Conservation (phyloP, 64 coral and sea anemone genomes). For the Actinia tenebrosa region DNA sequence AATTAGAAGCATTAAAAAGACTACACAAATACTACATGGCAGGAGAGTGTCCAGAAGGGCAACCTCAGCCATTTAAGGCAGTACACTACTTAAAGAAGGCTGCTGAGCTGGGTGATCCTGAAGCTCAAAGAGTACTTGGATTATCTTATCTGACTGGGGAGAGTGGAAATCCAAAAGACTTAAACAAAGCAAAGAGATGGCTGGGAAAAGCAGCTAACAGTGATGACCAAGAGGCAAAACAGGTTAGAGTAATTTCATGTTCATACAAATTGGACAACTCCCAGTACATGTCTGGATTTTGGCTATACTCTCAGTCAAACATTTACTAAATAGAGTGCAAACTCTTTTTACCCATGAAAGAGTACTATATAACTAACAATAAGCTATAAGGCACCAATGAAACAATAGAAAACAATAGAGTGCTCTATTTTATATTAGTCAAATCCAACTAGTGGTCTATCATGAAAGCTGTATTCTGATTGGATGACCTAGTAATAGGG, state of each 20-base stretch:
- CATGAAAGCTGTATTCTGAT: no score
- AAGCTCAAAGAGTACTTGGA: conserved; percentile 47
- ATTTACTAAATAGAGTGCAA: no score
- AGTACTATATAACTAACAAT: no score
- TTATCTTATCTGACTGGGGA: conserved; percentile 44
- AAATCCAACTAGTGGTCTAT: no score
- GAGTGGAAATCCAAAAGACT: conserved; percentile 38
- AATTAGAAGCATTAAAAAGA: background rate
- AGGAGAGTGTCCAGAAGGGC: conserved; percentile 74
- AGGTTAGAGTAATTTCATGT: background rate
- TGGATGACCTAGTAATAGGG: no score
- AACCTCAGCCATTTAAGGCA: conserved; percentile 62
- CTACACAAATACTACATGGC: conserved; percentile 45
- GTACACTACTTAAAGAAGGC: conserved; percentile 70
- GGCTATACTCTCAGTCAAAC: no score
- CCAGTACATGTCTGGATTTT: background rate
- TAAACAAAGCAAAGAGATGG: conserved; percentile 46
- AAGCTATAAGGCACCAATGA: no score
- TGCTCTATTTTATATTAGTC: no score
- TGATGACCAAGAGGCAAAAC: conserved; percentile 1
- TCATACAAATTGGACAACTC: background rate
- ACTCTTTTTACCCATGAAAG: no score
- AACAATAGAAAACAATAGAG: no score
- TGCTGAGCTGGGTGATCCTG: conserved; percentile 41
- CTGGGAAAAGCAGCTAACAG: conserved; percentile 37